Evolutionary conservation across 2,797 vertebrate genomes (phyloP).

Genomic region (Cyprinodon diabolis): DNA sequence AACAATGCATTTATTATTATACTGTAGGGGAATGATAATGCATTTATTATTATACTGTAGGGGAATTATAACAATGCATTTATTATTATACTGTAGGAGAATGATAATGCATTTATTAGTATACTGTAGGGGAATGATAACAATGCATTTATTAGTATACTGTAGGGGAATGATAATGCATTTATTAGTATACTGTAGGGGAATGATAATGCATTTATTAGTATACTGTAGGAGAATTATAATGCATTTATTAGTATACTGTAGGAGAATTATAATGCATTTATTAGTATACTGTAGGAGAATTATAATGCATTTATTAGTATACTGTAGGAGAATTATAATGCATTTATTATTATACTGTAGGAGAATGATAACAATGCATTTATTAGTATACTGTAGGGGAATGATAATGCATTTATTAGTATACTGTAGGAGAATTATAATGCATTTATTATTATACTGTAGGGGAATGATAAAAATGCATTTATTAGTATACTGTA

Average conservation of each 20-base stretch:
- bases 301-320: slow-evolving; percentile 5
- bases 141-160: background rate
- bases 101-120: slow-evolving; percentile 4
- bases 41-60: slow-evolving; percentile 3
- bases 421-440: background rate
- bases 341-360: background rate
- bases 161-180: background rate
- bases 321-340: background rate
- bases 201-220: background rate
- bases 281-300: background rate
- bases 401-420: background rate
- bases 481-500: background rate
- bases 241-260: slow-evolving; percentile 4
- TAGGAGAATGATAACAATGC: background rate
- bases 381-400: slow-evolving; percentile 5
- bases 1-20: background rate
- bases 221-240: background rate
- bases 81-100: background rate
- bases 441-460: slow-evolving; percentile 5
- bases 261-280: background rate
- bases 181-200: slow-evolving; percentile 4
- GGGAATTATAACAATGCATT: background rate
- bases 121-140: background rate
- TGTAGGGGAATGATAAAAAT: background rate
- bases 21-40: background rate